Base-by-base conservation (phyloP, 2,888 invertebrate genomes). In the Camptogramma bilineatum region DNA sequence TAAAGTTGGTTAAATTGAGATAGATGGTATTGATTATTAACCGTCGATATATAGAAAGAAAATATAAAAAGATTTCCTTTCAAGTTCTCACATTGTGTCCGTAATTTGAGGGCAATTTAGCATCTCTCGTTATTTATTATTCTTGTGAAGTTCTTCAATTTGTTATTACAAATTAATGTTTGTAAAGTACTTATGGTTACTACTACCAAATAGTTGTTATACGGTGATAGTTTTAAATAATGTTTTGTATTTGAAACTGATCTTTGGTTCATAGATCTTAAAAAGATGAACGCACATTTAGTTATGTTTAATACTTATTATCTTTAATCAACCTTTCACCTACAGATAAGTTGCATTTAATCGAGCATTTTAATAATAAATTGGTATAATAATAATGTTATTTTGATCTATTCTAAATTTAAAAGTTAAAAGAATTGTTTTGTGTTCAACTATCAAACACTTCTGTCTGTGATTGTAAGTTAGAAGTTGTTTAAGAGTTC, bases 281-380 rank as follows among this genome's bases (percentile, higher is more conserved):
- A 44, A 31, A 50, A 55, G 52, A 52, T 47, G 39, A 47, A 48
- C 57, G 62, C 62, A 63, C 57, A 62, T 21, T 47, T 28, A 51
- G 50, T 44, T 52, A 52, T 44, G 16, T 16, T 16, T 44, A 16
- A 44, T 24, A 39, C 50, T 39, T 13, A 51, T 7, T 57, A 42
- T 57, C 31, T 18, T 28, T 59, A 42, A 17, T 17, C 19, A 17
- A 31, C 4, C 17, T 18, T 53, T 34, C 31, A 61, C 44, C 39
- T 52, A 53, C 50, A 44, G 47, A 39, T 39, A 31, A 64, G 28
- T 55, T 62, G 66, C 66, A 66, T 66, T 66, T 66, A 66, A 52
- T 42, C 46, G 18, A 54, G 66, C 66, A 66, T 66, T 66, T 62
- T 54, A 44, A 58, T 19, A 34, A 39, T 50, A 51, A 47, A 46